Conservation (phyloP, 2,888 invertebrate genomes). For the Eudemis profundana region DNA sequence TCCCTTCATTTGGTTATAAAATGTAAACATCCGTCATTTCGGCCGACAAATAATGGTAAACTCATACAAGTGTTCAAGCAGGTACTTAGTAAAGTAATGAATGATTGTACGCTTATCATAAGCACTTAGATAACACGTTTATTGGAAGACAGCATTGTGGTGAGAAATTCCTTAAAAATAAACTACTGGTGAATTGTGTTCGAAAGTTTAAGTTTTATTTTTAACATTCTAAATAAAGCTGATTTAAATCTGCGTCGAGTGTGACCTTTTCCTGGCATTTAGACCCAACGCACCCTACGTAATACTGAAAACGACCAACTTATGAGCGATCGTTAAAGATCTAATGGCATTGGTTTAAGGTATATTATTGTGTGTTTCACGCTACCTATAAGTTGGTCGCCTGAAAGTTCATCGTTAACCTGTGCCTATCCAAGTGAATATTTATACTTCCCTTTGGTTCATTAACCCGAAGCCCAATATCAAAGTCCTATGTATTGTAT, state of each 20-base stretch:
- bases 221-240: not conserved
- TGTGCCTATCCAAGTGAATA: not conserved
- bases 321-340: not conserved
- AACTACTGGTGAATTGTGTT: conserved; percentile 4
- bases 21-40: not conserved
- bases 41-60: not conserved
- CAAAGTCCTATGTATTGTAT: too few relatives aligned
- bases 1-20: too few relatives aligned
- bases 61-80: not conserved
- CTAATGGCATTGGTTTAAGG: not conserved
- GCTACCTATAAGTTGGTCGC: not conserved
- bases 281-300: not conserved
- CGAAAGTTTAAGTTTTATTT: conserved; percentile 13
- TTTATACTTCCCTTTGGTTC: not conserved
- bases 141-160: not conserved
- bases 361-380: not conserved
- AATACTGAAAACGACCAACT: not conserved
- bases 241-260: conserved; percentile 33
- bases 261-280: conserved; percentile 8
- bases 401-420: not conserved
- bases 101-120: conserved; percentile 28
- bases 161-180: not conserved
- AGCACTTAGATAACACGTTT: conserved; percentile 23
- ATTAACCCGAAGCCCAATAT: not conserved
- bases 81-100: too few relatives aligned